phyloP scores from a whole-genome alignment of 2,113 vertebrate genomes.

The Sitta europaea region DNA sequence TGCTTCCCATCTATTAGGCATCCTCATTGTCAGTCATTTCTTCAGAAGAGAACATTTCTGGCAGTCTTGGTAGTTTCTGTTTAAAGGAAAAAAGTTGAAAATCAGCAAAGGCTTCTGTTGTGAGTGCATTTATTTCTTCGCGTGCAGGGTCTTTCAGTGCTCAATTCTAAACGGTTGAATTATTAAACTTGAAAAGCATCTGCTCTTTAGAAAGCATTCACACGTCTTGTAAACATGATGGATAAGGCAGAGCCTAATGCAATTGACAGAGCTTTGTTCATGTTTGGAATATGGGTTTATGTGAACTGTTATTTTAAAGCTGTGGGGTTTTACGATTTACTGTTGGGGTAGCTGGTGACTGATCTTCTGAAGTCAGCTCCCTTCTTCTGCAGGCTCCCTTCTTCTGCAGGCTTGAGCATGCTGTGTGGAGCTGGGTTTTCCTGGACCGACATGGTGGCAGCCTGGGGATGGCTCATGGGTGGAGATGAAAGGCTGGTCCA shows the following conservation, averaged over 20 bases:
- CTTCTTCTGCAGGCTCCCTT: neutral
- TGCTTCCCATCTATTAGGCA: neutral
- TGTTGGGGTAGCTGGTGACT: neutral
- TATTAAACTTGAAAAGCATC: constrained; percentile 58
- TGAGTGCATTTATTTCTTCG: neutral
- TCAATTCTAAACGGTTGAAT: constrained; percentile 15
- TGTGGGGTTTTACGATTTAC: neutral
- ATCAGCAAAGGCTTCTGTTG: neutral
- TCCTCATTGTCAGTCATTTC: neutral
- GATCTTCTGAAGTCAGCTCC: neutral
- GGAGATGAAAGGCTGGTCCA: neutral
- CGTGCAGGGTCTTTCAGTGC: constrained; percentile 12
- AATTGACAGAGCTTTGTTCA: constrained; percentile 2
- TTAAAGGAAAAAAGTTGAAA: neutral
- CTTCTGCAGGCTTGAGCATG: rapidly evolving
- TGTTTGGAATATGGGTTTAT: neutral
- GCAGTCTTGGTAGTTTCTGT: neutral
- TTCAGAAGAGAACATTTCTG: neutral
- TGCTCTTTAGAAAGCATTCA: constrained; percentile 43
- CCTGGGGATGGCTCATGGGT: neutral
- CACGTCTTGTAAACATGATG: constrained; percentile 23
- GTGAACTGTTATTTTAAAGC: neutral
- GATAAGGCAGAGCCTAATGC: constrained; percentile 51
- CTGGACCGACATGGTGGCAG: neutral
- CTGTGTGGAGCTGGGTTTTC: neutral